Conservation (phyloP, 2,888 invertebrate genomes). For the Drosophila fungiperda region DNA sequence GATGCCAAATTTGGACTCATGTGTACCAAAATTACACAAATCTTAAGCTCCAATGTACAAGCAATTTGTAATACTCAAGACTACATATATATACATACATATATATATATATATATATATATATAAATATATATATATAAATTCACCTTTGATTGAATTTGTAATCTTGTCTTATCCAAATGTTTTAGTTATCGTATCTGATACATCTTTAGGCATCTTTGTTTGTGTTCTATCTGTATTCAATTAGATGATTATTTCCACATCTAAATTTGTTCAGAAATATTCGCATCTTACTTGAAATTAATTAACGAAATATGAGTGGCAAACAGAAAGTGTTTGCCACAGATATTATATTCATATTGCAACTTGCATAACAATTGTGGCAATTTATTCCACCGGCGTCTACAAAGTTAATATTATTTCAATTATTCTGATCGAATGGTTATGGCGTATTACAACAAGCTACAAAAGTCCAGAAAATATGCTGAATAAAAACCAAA, state of each 20-base stretch:
- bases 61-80: slow-evolving; percentile 13
- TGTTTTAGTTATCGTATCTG: not conserved
- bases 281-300: not conserved
- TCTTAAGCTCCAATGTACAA: slow-evolving; percentile 10
- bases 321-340: not conserved
- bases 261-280: not conserved
- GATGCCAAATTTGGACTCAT: slow-evolving; percentile 16
- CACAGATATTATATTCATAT: too few relatives aligned
- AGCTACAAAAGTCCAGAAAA: too few relatives aligned
- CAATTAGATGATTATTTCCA: not conserved
- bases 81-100: not conserved
- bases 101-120: not conserved
- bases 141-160: not conserved
- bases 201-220: not conserved
- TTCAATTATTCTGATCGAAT: too few relatives aligned
- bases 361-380: too few relatives aligned
- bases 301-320: not conserved
- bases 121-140: too few relatives aligned
- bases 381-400: too few relatives aligned
- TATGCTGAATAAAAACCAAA: too few relatives aligned
- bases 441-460: too few relatives aligned
- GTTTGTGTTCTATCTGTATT: not conserved
- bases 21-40: slow-evolving; percentile 16
- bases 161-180: too few relatives aligned
- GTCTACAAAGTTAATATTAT: too few relatives aligned